Evolutionary conservation across 64 coral and sea anemone species (phyloP), one percentile per base, ranked within the genome.

Genomic region (Platygyra sinensis): DNA sequence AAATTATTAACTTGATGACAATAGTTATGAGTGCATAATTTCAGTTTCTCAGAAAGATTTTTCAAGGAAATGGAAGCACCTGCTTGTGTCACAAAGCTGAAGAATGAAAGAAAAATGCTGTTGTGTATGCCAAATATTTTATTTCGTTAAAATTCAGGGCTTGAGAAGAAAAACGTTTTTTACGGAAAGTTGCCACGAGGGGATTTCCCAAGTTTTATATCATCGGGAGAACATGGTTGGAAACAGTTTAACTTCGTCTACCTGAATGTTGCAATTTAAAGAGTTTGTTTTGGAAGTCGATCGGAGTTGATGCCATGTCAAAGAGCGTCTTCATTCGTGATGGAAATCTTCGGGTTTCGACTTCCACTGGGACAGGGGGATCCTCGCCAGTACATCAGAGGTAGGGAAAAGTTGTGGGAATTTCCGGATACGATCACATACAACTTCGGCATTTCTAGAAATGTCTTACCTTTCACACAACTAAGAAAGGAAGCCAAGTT

Each of bases 31-130:
- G 38, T 85, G 22, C 62, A 85, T 29, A 85, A 85, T 50, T 85
- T 50, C 3, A 5, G 42, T 46, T 71, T 69, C 10, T n/a, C 18
- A n/a, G 60, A 61, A 61, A 30, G 2, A 85, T 71, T 42, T 85
- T 85, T 71, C 81, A 36, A 49, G 50, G 81, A 85, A 85, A 85
- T 9, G 3, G 24, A 46, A 17, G 32, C 81, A 71, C 38, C 62
- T 85, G 80, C 31, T 19, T 24, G 9, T 12, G 9, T 18, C 54
- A 57, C 65, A 69, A 27, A 27, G 65, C 24, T 69, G 65, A 25
- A 8, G 65, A 25, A 24, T 27, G 65, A 69, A 69, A 69, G 25
- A 69, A 69, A 27, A n/a, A 9, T n/a, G 10, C n/a, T 69, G n/a
- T 11, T 9, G 10, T 14, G 10, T 57, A 57, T 57, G 7, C 11